Evolutionary conservation across 2,797 vertebrate genomes (phyloP).

Genomic region (Lerista edwardsae): DNA sequence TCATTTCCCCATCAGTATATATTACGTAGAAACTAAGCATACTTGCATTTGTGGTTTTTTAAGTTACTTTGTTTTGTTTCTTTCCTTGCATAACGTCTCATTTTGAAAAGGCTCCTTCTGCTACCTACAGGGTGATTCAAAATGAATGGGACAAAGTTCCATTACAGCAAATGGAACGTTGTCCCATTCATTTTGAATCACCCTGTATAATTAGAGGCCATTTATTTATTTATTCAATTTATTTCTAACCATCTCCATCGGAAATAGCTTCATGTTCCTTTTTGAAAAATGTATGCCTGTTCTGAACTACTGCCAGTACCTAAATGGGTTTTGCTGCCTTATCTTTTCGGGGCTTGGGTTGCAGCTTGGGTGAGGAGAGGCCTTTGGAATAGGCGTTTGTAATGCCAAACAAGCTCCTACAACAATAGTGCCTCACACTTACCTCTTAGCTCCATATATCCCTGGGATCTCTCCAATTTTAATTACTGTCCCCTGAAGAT

Average conservation of each 20-base stretch:
- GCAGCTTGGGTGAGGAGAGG: slow-evolving; percentile 20
- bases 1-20: slow-evolving; percentile 68
- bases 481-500: background rate
- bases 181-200: too few species aligned
- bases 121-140: too few species aligned
- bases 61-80: background rate
- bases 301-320: slow-evolving; percentile 56
- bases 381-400: background rate
- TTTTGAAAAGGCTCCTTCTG: slow-evolving; percentile 41
- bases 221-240: too few species aligned
- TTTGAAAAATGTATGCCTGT: slow-evolving; percentile 46
- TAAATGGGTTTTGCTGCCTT: slow-evolving; percentile 61
- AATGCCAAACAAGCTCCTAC: background rate
- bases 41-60: slow-evolving; percentile 13
- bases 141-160: too few species aligned
- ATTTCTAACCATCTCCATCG: slow-evolving; percentile 42
- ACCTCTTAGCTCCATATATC: background rate
- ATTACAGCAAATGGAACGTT: too few species aligned
- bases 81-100: slow-evolving; percentile 11
- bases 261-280: slow-evolving; percentile 37
- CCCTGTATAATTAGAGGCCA: slow-evolving; percentile 52
- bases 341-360: slow-evolving; percentile 46
- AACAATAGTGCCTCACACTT: background rate
- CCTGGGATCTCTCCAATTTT: background rate
- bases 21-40: slow-evolving; percentile 35